These are phyloP conservation scores for Idaea biselata DNA, from an alignment of 2,888 invertebrate genomes.

Conservation along the genomic window DNA sequence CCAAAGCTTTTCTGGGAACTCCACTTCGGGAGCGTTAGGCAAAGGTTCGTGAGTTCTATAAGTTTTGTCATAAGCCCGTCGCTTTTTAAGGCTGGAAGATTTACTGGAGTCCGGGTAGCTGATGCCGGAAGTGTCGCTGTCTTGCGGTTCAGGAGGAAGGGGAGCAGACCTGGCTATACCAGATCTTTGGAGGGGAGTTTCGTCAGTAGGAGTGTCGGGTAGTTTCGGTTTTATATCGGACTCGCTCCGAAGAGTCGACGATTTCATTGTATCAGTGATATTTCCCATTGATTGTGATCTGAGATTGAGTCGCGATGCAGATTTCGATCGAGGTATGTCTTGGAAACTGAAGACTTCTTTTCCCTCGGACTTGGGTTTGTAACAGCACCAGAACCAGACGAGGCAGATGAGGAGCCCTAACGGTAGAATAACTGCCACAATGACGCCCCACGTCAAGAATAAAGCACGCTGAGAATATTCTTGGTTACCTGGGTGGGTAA, in stretches of 20 bases:
- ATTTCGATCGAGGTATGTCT: conserved; percentile 79
- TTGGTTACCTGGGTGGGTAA: conserved; percentile 79
- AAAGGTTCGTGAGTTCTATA: conserved; percentile 93
- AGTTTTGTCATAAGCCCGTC: conserved; percentile 88
- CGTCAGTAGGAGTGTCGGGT: conserved; percentile 64
- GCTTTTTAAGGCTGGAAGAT: conserved; percentile 79
- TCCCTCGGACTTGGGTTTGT: conserved; percentile 80
- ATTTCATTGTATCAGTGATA: conserved; percentile 73
- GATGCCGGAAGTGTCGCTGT: conserved; percentile 74
- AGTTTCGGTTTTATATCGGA: conserved; percentile 60
- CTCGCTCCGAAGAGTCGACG: conserved; percentile 62
- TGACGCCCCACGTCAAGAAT: conserved; percentile 87
- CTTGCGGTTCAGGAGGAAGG: conserved; percentile 52
- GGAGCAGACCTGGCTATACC: conserved; percentile 57
- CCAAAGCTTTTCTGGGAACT: conserved; percentile 91
- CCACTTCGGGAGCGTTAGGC: conserved; percentile 85
- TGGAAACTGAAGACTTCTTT: conserved; percentile 79
- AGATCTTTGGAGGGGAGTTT: conserved; percentile 47
- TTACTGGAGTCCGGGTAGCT: conserved; percentile 78
- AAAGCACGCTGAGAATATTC: conserved; percentile 86
- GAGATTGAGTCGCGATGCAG: conserved; percentile 81
- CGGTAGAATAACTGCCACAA: conserved; percentile 86
- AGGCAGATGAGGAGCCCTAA: conserved; percentile 82
- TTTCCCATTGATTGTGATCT: conserved; percentile 77
- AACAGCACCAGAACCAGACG: conserved; percentile 82